These are phyloP conservation scores for Amaurobius ferox DNA, from an alignment of 2,888 invertebrate species.

Conservation along the genomic window DNA sequence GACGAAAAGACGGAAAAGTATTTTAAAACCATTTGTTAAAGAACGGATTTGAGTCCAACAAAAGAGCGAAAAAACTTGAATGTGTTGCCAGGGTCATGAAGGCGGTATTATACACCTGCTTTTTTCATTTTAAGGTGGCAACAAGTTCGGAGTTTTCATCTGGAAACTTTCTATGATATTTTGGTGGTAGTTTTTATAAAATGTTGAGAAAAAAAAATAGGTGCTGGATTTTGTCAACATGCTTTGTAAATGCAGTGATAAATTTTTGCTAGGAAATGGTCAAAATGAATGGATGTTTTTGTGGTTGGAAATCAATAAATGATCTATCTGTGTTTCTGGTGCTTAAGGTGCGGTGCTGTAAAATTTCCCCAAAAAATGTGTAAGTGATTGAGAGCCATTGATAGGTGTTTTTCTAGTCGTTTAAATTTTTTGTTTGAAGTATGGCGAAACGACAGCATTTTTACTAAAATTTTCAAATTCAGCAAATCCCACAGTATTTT, in stretches of 20 bases:
- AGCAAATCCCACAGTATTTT: no score
- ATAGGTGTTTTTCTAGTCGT: background rate
- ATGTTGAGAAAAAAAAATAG: conserved; percentile 29
- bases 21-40: conserved; percentile 39
- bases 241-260: conserved; percentile 63
- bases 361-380: background rate
- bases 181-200: conserved; percentile 22
- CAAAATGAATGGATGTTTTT: conserved; percentile 52
- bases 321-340: conserved; percentile 1
- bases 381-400: background rate
- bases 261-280: conserved; percentile 46
- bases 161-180: background rate
- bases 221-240: conserved; percentile 66
- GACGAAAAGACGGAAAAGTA: conserved; percentile 10
- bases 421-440: no score
- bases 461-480: no score
- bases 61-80: conserved; percentile 23
- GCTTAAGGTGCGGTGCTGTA: background rate
- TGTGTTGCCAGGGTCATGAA: conserved; percentile 15
- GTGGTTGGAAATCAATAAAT: conserved; percentile 36
- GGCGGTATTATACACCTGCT: conserved; percentile 64
- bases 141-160: conserved; percentile 43
- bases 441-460: no score
- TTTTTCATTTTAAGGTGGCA: conserved; percentile 46
- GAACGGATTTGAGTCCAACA: conserved; percentile 24